phyloP scores from a whole-genome alignment of 53 echinoderm and acorn worm genomes.

The Paelopatides confundens region DNA sequence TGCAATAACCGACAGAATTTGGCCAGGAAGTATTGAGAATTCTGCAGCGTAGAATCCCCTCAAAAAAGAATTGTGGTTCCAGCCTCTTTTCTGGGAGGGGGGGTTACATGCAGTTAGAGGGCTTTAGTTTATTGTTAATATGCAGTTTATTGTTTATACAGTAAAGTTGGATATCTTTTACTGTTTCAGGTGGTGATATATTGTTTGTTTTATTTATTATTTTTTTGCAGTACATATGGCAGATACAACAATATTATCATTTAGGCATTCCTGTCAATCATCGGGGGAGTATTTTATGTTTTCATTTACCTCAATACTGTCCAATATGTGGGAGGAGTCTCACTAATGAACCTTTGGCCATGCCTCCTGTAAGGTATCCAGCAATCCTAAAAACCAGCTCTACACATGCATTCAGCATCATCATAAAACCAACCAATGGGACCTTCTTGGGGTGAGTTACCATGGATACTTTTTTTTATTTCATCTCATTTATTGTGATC shows the following conservation, averaged over 20 bases:
- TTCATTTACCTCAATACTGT: conserved; percentile 56
- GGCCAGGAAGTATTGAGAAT: no score
- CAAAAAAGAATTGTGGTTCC: no score
- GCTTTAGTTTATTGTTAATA: no score
- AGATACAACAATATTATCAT: conserved; percentile 42
- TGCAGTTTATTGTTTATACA: no score
- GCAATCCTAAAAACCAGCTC: conserved; percentile 67
- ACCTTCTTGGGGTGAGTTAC: conserved; percentile 80
- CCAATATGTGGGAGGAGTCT: conserved; percentile 62
- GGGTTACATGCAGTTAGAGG: no score
- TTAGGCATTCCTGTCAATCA: conserved; percentile 64
- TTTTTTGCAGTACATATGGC: not conserved
- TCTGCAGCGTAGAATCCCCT: no score
- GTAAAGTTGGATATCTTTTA: no score
- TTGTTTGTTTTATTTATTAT: not conserved
- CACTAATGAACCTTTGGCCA: conserved; percentile 35
- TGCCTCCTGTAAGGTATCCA: conserved; percentile 79
- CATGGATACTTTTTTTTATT: no score
- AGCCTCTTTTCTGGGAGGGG: no score
- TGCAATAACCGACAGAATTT: no score
- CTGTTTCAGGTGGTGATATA: no score
- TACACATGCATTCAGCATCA: conserved; percentile 63
- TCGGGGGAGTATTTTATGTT: conserved; percentile 58
- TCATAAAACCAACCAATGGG: conserved; percentile 87
- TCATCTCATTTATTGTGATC: no score